Evolutionary conservation across 2,888 invertebrate genomes (phyloP).

Genomic region (Beris morrisii): DNA sequence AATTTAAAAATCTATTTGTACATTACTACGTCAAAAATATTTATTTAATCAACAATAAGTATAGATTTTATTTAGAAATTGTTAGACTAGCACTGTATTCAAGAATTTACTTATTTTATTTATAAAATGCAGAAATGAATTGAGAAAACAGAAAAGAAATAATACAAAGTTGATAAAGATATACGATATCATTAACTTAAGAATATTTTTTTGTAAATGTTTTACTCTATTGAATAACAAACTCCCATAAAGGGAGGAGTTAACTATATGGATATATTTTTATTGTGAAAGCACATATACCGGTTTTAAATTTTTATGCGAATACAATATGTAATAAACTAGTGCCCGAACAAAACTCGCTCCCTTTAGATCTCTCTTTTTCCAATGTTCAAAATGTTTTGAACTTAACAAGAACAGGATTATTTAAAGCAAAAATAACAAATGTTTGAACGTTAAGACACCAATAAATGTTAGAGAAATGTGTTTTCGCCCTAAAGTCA

Average conservation of each 20-base stretch:
- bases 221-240: too few species aligned
- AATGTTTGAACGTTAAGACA: slow-evolving; percentile 36
- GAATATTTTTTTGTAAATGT: too few species aligned
- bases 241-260: too few species aligned
- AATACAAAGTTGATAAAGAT: too few species aligned
- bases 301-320: background rate
- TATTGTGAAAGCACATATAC: slow-evolving; percentile 1
- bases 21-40: too few species aligned
- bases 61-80: slow-evolving; percentile 2
- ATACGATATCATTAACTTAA: too few species aligned
- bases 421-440: slow-evolving; percentile 24
- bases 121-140: slow-evolving; percentile 11
- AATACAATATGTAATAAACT: background rate
- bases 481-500: slow-evolving; percentile 36
- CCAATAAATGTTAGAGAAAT: slow-evolving; percentile 38
- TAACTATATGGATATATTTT: background rate
- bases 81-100: slow-evolving; percentile 11
- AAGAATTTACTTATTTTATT: background rate
- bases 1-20: background rate
- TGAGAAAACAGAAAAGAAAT: slow-evolving; percentile 1
- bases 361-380: slow-evolving; percentile 4
- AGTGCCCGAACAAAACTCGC: background rate
- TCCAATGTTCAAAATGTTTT: slow-evolving; percentile 8
- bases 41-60: too few species aligned
- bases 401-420: slow-evolving; percentile 19